Evolutionary conservation across 2,888 invertebrate species (phyloP), one percentile per base, ranked within the genome.

Genomic region (Lottia scabra): DNA sequence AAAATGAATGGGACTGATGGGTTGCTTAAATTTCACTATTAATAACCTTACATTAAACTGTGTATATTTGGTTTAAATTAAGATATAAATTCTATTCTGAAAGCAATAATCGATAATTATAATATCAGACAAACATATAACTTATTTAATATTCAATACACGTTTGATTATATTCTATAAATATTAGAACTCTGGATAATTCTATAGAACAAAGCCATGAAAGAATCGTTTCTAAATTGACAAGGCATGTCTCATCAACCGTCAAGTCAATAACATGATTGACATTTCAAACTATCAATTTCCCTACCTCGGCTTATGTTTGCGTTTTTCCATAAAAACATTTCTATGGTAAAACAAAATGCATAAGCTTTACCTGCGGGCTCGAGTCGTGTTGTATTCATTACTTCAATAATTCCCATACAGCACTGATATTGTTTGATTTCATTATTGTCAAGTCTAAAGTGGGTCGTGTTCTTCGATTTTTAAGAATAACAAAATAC

Each of bases 231-330:
- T 13, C 56, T 56, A 56, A 56, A 56, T 56, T 56, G 56, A 56
- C 56, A 56, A 56, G 8, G 56, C 56, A 56, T 56, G 56, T 56
- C 38, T 38, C 56, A 56, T 56, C 56, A 23, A 13, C 23, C 56
- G 56, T 56, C 56, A 56, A 56, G 56, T 56, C 56, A 56, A 56
- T 56, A 56, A n/a, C 56, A 13, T 56, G 56, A 56, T 56, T 56
- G 56, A 56, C 56, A 23, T 56, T 23, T 56, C 19, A 23, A 56
- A 23, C 56, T 56, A 56, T 56, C 56, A 56, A 56, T 56, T 56
- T 56, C 56, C 56, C 56, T 19, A 56, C 56, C 23, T 19, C 12
- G 56, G 56, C 23, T 56, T 56, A 23, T 56, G 56, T 56, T 56
- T 56, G 56, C 56, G 56, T 56, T 56, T 56, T 56, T 56, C 56